Evolutionary conservation across 2,888 invertebrate genomes (phyloP), one percentile per base, ranked within the genome.

Genomic region (Chloroclystis v-ata): DNA sequence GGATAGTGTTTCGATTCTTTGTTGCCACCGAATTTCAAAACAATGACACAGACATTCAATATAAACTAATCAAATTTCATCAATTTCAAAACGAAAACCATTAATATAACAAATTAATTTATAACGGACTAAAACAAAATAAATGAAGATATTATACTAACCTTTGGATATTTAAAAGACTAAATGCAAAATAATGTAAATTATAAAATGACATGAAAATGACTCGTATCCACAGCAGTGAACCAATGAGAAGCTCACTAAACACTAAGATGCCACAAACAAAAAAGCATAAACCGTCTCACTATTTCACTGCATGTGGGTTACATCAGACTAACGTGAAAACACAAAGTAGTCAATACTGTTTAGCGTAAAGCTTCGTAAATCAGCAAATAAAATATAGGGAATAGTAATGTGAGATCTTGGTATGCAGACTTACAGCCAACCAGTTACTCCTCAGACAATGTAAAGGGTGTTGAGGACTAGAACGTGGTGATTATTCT

Each of bases 401-500:
- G 86, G 86, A 87, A 87, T 87, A 86, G 5, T 50, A 86, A 82
- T 83, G 85, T 87, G 87, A 87, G 86, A 87, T 87, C 87, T 86
- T 81, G 87, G 84, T 83, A 84, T 85, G 87, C 84, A 85, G 87
- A 87, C 87, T 87, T 87, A 87, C 86, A 84, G 85, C 85, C 83
- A 82, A 81, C 76, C 78, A 81, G 81, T 79, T 45, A 63, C 74
- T 75, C 91, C 92, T 93, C 94, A 95, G 89, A 94, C 92, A 90
- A 96, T 95, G 90, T 96, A 96, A 77, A 96, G 92, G 69, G 96
- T 96, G 90, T 96, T 95, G 86, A 98, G 91, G 81, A 98, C 96
- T 85, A 98, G 92, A 73, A 98, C 98, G 87, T 98, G 97, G 89
- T 98, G 98, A 90, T 98, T 98, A 90, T 98, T 98, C 90, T 98